Evolutionary conservation across 2,888 invertebrate species (phyloP).

Genomic region (Dione vanillae): DNA sequence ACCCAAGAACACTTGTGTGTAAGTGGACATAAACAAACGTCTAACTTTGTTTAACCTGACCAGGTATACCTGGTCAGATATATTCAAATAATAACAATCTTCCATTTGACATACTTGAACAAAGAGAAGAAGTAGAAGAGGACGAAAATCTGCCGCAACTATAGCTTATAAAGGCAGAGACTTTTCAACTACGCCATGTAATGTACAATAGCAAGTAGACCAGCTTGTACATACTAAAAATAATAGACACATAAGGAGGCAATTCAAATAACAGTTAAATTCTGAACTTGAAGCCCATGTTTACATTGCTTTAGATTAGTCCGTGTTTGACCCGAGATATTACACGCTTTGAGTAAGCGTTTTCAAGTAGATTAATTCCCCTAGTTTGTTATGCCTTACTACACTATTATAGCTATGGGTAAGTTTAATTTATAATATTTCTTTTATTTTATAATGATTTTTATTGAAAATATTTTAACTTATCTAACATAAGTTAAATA

Average conservation of each 20-base stretch:
- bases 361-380: conserved; percentile 53
- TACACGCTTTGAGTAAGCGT: conserved; percentile 53
- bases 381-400: conserved; percentile 31
- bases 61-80: too few species aligned
- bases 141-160: too few species aligned
- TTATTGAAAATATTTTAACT: too few species aligned
- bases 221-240: conserved; percentile 26
- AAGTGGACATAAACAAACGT: too few species aligned
- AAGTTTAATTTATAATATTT: conserved; percentile 9
- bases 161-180: background rate
- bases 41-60: too few species aligned
- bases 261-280: conserved; percentile 47
- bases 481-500: too few species aligned
- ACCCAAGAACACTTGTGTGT: too few species aligned
- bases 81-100: too few species aligned
- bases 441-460: too few species aligned
- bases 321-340: conserved; percentile 60
- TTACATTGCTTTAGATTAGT: conserved; percentile 68
- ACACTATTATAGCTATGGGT: conserved; percentile 13
- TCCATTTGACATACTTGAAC: too few species aligned
- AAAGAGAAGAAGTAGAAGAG: too few species aligned
- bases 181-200: background rate
- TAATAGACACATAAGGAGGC: conserved; percentile 33
- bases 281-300: conserved; percentile 53
- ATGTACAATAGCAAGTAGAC: background rate